Base-by-base conservation (phyloP, 2,888 invertebrate genomes). In the Hemaris fuciformis region DNA sequence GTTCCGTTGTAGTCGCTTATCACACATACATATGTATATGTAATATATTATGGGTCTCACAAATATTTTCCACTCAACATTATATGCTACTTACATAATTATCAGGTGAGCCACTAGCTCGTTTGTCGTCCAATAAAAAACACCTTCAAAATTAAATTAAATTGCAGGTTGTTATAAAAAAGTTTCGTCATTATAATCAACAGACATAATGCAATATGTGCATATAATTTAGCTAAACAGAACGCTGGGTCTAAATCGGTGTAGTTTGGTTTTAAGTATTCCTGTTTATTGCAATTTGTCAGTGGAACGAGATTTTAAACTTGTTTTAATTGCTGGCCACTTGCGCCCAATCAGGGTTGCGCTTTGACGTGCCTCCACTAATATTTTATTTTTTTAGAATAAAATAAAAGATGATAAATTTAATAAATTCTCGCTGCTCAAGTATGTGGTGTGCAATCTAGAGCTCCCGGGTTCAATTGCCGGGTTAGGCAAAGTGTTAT, bases 241-340 rank as follows among this genome's bases (percentile, higher is more conserved):
- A 53, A 45, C 45, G 41, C n/a, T 53, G 18, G 23, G 15, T 23
- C 46, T 60, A 60, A 60, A 53, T 72, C 72, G 68, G 63, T 61
- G 69, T 73, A 70, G 71, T 72, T 75, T 72, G 74, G 77, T 75
- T 80, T 77, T 81, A 80, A 81, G 78, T 79, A 78, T 80, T 77
- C 77, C 75, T 81, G 78, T 80, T 81, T 83, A 81, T 81, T 75
- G 77, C 81, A 81, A 83, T 84, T 84, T 82, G 83, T 83, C 81
- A 74, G 77, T 62, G 70, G 71, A 82, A 81, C 76, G 80, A 82
- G 83, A 75, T 80, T 83, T 83, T 83, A 84, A 83, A 81, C 81
- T 82, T 67, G 80, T 80, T 83, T 81, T 83, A 83, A 83, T 84
- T 84, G 81, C 79, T 66, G 65, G 10, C 45, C 62, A 68, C 63